Conservation (phyloP, 2,888 invertebrate species). For the Torymus auratus region DNA sequence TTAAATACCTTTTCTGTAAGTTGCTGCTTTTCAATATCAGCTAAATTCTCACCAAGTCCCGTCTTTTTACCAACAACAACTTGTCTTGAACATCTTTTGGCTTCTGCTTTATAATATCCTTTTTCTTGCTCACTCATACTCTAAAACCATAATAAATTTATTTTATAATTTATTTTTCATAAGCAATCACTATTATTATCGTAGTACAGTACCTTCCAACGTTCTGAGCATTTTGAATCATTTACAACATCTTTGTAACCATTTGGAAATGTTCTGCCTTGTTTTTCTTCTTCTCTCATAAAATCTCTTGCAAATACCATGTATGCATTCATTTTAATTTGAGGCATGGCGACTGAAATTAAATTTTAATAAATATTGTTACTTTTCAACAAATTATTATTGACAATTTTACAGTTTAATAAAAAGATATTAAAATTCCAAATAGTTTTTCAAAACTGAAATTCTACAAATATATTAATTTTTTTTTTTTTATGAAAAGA, state of each 20-base stretch:
- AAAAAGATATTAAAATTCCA: too few relatives aligned
- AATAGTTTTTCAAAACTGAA: too few relatives aligned
- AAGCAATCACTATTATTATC: not conserved
- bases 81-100: constrained; percentile 64
- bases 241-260: constrained; percentile 66
- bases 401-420: too few relatives aligned
- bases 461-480: too few relatives aligned
- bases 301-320: constrained; percentile 61
- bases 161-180: not conserved
- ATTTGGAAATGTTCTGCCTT: constrained; percentile 64
- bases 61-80: constrained; percentile 65
- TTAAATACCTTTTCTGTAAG: constrained; percentile 60
- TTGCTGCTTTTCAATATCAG: constrained; percentile 61
- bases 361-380: too few relatives aligned
- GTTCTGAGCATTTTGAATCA: constrained; percentile 62
- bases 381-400: too few relatives aligned
- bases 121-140: constrained; percentile 58
- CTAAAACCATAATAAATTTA: constrained; percentile 21
- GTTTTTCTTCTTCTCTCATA: constrained; percentile 62
- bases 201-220: constrained; percentile 69
- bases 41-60: constrained; percentile 66
- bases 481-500: too few relatives aligned
- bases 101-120: constrained; percentile 66
- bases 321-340: too few relatives aligned
- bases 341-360: too few relatives aligned